These are phyloP conservation scores for Epirrhoe alternata DNA, from an alignment of 2,888 invertebrate species.

Conservation along the genomic window DNA sequence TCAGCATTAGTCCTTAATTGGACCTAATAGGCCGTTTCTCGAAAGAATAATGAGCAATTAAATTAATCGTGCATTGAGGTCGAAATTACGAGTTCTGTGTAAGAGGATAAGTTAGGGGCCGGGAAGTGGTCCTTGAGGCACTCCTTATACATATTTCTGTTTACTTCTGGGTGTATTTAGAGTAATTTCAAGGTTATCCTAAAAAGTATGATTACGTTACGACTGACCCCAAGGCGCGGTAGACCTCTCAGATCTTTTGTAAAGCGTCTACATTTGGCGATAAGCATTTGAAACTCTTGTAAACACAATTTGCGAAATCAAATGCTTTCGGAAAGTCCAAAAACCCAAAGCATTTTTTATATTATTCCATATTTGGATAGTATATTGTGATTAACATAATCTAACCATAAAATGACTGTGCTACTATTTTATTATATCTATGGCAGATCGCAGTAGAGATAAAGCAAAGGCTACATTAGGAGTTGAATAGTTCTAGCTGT, in stretches of 20 bases:
- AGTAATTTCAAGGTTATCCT: too few relatives aligned
- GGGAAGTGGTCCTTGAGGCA: slow-evolving; percentile 23
- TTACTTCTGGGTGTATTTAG: slow-evolving; percentile 35
- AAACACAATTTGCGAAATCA: too few relatives aligned
- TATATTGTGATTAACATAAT: slow-evolving; percentile 48
- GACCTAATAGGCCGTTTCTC: slow-evolving; percentile 77
- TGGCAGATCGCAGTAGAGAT: slow-evolving; percentile 25
- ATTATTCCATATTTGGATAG: neutral
- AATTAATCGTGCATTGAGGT: slow-evolving; percentile 69
- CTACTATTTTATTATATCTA: slow-evolving; percentile 6
- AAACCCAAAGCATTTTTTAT: neutral
- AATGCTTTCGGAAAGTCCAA: too few relatives aligned
- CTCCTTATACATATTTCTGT: slow-evolving; percentile 45
- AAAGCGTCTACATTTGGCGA: too few relatives aligned
- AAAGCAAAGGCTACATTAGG: slow-evolving; percentile 34
- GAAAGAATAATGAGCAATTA: slow-evolving; percentile 79
- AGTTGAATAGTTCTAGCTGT: slow-evolving; percentile 30
- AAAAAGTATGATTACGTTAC: too few relatives aligned
- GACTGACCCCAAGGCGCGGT: too few relatives aligned
- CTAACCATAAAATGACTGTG: slow-evolving; percentile 44
- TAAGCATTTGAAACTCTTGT: too few relatives aligned
- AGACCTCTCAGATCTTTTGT: too few relatives aligned
- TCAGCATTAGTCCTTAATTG: slow-evolving; percentile 74
- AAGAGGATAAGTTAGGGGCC: slow-evolving; percentile 38
- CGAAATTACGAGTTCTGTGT: slow-evolving; percentile 58